Evolutionary conservation across 2,888 invertebrate genomes (phyloP).

Genomic region (Apoda limacodes): DNA sequence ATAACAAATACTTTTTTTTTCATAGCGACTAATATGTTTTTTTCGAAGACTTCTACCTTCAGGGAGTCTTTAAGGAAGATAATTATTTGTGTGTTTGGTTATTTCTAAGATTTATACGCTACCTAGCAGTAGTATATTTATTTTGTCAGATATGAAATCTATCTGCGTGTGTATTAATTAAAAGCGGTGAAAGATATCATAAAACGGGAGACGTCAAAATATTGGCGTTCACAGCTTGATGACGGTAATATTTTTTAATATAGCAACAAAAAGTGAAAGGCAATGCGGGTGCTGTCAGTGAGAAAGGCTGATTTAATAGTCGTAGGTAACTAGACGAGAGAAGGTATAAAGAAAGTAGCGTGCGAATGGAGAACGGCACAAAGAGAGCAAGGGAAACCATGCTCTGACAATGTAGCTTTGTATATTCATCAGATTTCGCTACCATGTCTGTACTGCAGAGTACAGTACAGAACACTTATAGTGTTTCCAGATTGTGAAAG

Average conservation of each 20-base stretch:
- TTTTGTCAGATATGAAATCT: too few species aligned
- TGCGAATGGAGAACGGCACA: conserved; percentile 41
- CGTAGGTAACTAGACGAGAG: conserved; percentile 59
- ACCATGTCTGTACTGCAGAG: not conserved
- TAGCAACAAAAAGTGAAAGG: conserved; percentile 61
- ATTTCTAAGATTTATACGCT: too few species aligned
- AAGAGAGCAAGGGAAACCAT: conserved; percentile 43
- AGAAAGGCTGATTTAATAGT: conserved; percentile 52
- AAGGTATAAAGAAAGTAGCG: conserved; percentile 52
- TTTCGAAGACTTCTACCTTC: too few species aligned
- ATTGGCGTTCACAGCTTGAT: conserved; percentile 8
- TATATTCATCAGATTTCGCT: not conserved
- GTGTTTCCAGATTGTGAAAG: too few species aligned
- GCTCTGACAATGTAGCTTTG: conserved; percentile 3
- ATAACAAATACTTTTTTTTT: too few species aligned
- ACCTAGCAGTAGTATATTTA: too few species aligned
- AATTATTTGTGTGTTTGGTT: too few species aligned
- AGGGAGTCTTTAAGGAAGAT: too few species aligned
- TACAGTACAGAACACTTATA: not conserved
- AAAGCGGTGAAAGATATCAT: too few species aligned
- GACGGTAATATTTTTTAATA: conserved; percentile 52
- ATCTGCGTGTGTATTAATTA: too few species aligned
- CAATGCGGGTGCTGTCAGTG: conserved; percentile 31
- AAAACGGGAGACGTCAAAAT: conserved; percentile 12
- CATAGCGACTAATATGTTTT: too few species aligned